Conservation (phyloP, 2,113 vertebrate species). For the Eulemur rufifrons region DNA sequence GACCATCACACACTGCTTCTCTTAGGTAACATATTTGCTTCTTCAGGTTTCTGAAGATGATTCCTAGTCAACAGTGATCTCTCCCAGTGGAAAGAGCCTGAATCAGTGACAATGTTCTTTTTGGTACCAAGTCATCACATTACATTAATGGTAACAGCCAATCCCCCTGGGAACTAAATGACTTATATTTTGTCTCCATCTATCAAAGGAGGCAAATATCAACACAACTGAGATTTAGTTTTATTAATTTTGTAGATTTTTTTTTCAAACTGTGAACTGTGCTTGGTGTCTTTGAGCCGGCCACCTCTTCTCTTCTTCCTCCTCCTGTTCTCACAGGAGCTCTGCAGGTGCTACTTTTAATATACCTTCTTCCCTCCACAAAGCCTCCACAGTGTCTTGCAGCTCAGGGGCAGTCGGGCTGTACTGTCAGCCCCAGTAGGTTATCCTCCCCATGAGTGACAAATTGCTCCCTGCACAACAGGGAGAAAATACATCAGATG, state of each 20-base stretch:
- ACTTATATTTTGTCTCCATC: background rate
- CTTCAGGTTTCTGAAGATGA: background rate
- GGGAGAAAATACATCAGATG: slow-evolving; percentile 60
- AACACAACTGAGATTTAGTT: slow-evolving; percentile 29
- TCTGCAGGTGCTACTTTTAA: slow-evolving; percentile 38
- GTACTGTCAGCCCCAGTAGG: background rate
- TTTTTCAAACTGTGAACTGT: background rate
- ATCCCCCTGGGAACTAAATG: background rate
- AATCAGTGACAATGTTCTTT: background rate
- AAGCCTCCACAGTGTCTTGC: background rate
- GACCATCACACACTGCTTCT: background rate
- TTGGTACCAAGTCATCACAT: background rate
- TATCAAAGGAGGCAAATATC: background rate
- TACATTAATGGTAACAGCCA: background rate
- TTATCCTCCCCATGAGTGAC: slow-evolving; percentile 29
- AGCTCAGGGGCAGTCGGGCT: background rate
- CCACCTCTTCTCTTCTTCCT: background rate
- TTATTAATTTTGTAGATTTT: background rate
- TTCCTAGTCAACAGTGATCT: background rate
- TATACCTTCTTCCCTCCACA: background rate
- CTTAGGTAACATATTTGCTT: background rate
- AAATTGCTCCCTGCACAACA: slow-evolving; percentile 31
- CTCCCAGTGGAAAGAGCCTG: background rate
- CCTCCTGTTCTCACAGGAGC: background rate
- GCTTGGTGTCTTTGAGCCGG: background rate